Evolutionary conservation across 2,888 invertebrate genomes (phyloP).

Genomic region (Agrochola lychnidis): DNA sequence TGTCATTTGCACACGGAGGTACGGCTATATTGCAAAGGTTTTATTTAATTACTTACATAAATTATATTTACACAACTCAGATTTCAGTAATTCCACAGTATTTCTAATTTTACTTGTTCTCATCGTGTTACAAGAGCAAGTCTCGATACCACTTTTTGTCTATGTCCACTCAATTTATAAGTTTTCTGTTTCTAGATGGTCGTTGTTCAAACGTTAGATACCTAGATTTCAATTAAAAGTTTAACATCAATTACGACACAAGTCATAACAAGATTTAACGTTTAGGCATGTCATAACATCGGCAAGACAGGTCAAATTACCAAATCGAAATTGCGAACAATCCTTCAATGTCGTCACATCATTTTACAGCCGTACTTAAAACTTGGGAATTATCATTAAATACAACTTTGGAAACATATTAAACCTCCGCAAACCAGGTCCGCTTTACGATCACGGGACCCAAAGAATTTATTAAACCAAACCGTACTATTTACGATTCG

Average conservation of each 20-base stretch:
- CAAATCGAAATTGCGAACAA: constrained; percentile 53
- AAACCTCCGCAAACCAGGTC: constrained; percentile 69
- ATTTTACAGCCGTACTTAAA: constrained; percentile 63
- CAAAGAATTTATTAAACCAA: constrained; percentile 78
- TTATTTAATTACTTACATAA: background rate
- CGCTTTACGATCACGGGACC: constrained; percentile 70
- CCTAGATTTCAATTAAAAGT: constrained; percentile 41
- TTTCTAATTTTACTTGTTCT: background rate
- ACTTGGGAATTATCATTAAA: constrained; percentile 66
- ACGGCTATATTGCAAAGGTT: too few species aligned
- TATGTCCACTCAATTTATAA: background rate
- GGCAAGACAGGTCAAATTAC: constrained; percentile 51
- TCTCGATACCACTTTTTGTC: background rate
- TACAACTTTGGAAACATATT: constrained; percentile 64
- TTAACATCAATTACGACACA: constrained; percentile 35
- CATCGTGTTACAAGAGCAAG: background rate
- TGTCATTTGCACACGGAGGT: background rate
- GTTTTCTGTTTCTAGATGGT: background rate
- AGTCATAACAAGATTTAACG: constrained; percentile 48
- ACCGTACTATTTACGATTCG: constrained; percentile 81
- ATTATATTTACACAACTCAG: too few species aligned
- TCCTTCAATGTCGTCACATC: constrained; percentile 58
- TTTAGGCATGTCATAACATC: constrained; percentile 42
- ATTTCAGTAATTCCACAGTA: background rate
- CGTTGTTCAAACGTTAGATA: background rate